Percentiles rank a stretch among this genome's conserved stretches.
phyloP scores from a whole-genome alignment of 2,113 vertebrate genomes.

The Bothrops jararaca region DNA sequence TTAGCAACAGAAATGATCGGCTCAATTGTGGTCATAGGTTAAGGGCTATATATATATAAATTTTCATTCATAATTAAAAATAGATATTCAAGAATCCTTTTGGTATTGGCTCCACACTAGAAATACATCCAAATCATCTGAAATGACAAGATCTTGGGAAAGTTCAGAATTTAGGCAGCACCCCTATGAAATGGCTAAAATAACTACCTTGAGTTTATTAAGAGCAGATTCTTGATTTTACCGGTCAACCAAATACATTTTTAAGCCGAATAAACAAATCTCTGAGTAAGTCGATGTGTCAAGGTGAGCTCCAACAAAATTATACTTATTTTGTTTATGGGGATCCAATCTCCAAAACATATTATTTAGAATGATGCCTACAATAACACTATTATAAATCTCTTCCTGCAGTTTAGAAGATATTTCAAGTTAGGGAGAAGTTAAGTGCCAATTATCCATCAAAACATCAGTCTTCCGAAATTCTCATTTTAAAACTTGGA shows the following conservation, averaged over 20 bases:
- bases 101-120: background rate
- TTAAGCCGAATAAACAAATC: background rate
- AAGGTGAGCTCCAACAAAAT: background rate
- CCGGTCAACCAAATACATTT: background rate
- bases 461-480: conserved; percentile 70
- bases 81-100: background rate
- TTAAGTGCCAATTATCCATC: conserved; percentile 75
- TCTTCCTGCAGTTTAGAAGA: conserved; percentile 64
- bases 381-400: conserved; percentile 69
- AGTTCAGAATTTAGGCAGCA: background rate
- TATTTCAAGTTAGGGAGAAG: conserved; percentile 58
- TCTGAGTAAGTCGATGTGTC: background rate
- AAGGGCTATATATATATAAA: background rate
- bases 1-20: background rate
- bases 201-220: background rate
- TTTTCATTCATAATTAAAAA: background rate
- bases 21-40: background rate
- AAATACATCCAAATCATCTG: background rate
- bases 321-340: background rate
- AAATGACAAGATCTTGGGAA: background rate
- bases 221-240: background rate
- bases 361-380: conserved; percentile 64
- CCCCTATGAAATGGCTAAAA: background rate
- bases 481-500: conserved; percentile 63
- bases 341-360: conserved; percentile 34